Evolutionary conservation across 2,888 invertebrate species (phyloP).

Genomic region (Drosophila monieri): DNA sequence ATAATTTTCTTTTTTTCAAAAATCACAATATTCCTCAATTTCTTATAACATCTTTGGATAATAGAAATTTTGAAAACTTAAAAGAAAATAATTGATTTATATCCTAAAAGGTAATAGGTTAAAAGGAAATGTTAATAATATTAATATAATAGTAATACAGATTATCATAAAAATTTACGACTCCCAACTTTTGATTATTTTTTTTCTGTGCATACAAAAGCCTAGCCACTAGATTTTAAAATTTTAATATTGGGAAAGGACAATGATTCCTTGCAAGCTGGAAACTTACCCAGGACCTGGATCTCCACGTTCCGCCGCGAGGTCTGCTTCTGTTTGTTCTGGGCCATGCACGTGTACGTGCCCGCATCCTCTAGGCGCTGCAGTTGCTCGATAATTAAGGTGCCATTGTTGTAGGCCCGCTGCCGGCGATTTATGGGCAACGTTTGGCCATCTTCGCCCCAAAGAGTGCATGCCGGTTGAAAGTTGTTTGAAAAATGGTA

Average conservation of each 20-base stretch:
- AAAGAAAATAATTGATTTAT: too few species aligned
- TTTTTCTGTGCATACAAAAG: not conserved
- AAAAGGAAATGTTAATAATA: too few species aligned
- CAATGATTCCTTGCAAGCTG: slow-evolving; percentile 12
- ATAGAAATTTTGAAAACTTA: too few species aligned
- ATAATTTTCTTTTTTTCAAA: too few species aligned
- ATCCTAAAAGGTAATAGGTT: too few species aligned
- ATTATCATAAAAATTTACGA: not conserved
- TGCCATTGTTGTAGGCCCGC: slow-evolving; percentile 93
- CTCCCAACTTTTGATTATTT: not conserved
- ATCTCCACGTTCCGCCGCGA: slow-evolving; percentile 91
- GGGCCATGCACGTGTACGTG: slow-evolving; percentile 95
- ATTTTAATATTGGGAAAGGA: slow-evolving; percentile 60
- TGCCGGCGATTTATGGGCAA: slow-evolving; percentile 94
- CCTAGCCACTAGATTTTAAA: slow-evolving; percentile 46
- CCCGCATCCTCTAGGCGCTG: slow-evolving; percentile 94
- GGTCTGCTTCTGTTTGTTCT: slow-evolving; percentile 92
- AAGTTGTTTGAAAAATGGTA: not conserved
- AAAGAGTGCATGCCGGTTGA: not conserved
- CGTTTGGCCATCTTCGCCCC: slow-evolving; percentile 89
- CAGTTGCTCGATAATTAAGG: slow-evolving; percentile 93
- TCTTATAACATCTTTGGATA: too few species aligned
- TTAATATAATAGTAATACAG: too few species aligned
- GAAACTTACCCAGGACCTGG: slow-evolving; percentile 88
- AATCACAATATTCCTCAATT: too few species aligned